Evolutionary conservation across 1,140 invertebrate genomes (phyloP), one percentile per base, ranked within the genome.

Genomic region (Thaumatotibia leucotreta): DNA sequence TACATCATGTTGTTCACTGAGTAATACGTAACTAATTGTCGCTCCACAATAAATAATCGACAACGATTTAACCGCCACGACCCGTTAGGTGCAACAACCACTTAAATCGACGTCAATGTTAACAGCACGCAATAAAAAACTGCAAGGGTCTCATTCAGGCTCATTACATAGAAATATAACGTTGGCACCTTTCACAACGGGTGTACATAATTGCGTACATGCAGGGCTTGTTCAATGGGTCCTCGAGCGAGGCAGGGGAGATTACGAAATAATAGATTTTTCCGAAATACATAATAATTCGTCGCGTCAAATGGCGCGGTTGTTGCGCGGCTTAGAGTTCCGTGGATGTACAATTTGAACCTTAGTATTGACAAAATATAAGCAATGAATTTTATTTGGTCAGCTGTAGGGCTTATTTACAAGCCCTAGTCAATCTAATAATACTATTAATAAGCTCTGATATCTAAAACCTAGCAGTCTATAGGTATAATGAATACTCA

Each of bases 231-330:
- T 75, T 85, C 79, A 83, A 83, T 84, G 70, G 75, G 69, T 80
- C 75, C 84, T 87, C 67, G 68, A 84, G 61, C 63, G 82, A 39
- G 74, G 77, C 69, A 68, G 75, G 80, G 84, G 86, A 82, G 85
- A 89, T 89, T 89, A 86, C 79, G 76, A 87, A 89, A 89, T 85
- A 89, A 89, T 87, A 71, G 83, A 83, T 81, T 88, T 88, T 86
- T 83, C 83, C 83, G 80, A 88, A 90, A 90, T 88, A 87, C 84
- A 88, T 88, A 87, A 88, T 88, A 88, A 87, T 84, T 76, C 81
- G 76, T 73, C 68, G 77, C 82, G 86, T 84, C 83, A 87, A 87
- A 88, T 84, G 83, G 77, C 78, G 79, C 49, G 64, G 75, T 86
- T 77, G 52, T 79, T 78, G 74, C 75, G 54, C 61, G 66, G 79